A percentile compares a stretch with the other conserved stretches of the same genome.
Evolutionary conservation across 2,888 invertebrate genomes (phyloP).

Genomic region (Melanchra persicariae): DNA sequence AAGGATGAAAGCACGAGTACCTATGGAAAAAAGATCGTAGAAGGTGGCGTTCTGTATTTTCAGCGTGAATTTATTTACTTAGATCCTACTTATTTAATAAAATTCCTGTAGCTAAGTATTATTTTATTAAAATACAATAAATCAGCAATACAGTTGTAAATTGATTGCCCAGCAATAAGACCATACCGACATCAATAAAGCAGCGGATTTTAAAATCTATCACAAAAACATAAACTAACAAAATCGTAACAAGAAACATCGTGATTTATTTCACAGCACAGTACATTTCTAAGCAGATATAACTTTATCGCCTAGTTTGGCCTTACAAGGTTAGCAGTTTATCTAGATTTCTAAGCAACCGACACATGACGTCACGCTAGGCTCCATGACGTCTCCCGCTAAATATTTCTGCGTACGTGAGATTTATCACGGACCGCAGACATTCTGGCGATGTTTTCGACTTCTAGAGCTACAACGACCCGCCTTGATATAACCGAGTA

Average conservation of each 20-base stretch:
- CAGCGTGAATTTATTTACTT: no score
- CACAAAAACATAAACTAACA: neutral
- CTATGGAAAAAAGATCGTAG: no score
- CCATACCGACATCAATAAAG: no score
- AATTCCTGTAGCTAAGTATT: no score
- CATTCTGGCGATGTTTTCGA: conserved; percentile 9
- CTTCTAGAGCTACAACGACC: conserved; percentile 33
- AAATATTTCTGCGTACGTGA: conserved; percentile 64
- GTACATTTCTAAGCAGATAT: conserved; percentile 12
- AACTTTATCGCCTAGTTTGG: conserved; percentile 34
- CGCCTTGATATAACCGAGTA: conserved; percentile 9
- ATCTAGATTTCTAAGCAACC: conserved; percentile 42
- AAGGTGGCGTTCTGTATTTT: no score
- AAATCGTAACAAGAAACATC: neutral
- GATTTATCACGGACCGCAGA: conserved; percentile 46
- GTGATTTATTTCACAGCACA: neutral
- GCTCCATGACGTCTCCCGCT: conserved; percentile 36
- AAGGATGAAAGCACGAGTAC: no score
- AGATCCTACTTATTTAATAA: no score
- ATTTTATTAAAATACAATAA: no score
- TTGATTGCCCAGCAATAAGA: no score
- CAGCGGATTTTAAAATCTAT: neutral
- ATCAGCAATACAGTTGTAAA: no score
- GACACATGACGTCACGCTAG: conserved; percentile 44
- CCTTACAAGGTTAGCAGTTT: conserved; percentile 41